phyloP scores from a whole-genome alignment of 2,888 invertebrate genomes.

The Myopa testacea region DNA sequence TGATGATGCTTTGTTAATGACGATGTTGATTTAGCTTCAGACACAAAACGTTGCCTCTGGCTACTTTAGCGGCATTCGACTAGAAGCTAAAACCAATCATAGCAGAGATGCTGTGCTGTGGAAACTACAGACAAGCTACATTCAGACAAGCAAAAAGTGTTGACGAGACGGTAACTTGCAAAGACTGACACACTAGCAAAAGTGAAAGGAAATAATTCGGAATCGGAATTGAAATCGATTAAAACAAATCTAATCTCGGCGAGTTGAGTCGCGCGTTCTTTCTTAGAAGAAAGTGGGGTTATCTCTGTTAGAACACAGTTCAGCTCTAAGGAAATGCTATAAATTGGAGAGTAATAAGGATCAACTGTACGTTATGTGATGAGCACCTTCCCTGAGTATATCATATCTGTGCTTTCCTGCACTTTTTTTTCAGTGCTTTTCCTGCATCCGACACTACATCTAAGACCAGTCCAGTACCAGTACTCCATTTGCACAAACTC shows the following conservation, averaged over 20 bases:
- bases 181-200: not conserved
- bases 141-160: not conserved
- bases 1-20: not conserved
- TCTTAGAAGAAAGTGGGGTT: slow-evolving; percentile 9
- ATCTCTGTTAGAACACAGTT: too few species aligned
- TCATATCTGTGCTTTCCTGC: too few species aligned
- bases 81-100: not conserved
- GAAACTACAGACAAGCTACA: slow-evolving; percentile 3
- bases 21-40: not conserved
- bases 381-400: too few species aligned
- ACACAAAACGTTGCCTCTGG: not conserved
- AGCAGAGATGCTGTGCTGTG: not conserved
- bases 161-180: not conserved
- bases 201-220: slow-evolving; percentile 19
- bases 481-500: too few species aligned
- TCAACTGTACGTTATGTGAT: too few species aligned
- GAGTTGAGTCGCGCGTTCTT: not conserved
- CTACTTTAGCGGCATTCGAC: not conserved
- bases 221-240: not conserved
- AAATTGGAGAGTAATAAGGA: too few species aligned
- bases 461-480: too few species aligned
- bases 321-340: too few species aligned
- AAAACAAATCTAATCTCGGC: not conserved
- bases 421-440: too few species aligned
- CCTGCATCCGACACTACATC: too few species aligned